Evolutionary conservation across 1,140 invertebrate genomes (phyloP).

Genomic region (Condylostylus longicornis): DNA sequence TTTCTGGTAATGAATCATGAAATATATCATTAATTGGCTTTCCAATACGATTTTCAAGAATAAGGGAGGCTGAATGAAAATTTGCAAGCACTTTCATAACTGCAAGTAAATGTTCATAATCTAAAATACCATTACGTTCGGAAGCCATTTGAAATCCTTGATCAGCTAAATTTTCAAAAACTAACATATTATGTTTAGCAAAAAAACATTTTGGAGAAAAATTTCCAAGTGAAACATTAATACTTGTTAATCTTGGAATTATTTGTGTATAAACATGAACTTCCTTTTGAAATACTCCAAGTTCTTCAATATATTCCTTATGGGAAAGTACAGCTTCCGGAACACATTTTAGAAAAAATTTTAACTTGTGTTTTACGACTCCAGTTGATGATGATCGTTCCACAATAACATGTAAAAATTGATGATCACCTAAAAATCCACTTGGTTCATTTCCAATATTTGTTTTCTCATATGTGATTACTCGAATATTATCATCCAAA

Average conservation of each 20-base stretch:
- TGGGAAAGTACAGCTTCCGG: constrained; percentile 27
- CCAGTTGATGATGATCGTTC: constrained; percentile 7
- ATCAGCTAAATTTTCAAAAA: constrained; percentile 34
- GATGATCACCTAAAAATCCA: constrained; percentile 38
- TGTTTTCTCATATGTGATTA: background rate
- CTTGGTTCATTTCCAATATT: constrained; percentile 28
- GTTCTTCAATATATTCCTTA: constrained; percentile 33
- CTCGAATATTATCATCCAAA: background rate
- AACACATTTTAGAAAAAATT: constrained; percentile 37
- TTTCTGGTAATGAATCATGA: constrained; percentile 35
- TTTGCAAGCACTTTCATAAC: constrained; percentile 36
- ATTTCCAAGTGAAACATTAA: constrained; percentile 14
- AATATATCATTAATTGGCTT: constrained; percentile 31
- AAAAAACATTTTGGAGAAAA: constrained; percentile 33
- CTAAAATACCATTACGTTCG: constrained; percentile 27
- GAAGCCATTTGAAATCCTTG: constrained; percentile 29
- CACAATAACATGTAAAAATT: constrained; percentile 16
- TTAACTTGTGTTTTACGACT: constrained; percentile 12
- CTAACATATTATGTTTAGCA: constrained; percentile 30
- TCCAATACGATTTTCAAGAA: constrained; percentile 35
- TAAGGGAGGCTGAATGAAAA: constrained; percentile 38
- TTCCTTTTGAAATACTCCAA: constrained; percentile 37
- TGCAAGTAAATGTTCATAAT: constrained; percentile 35
- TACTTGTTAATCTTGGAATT: constrained; percentile 26
- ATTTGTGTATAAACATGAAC: constrained; percentile 32